phyloP scores from a whole-genome alignment of 2,888 invertebrate species.

The Melinaea menophilus region DNA sequence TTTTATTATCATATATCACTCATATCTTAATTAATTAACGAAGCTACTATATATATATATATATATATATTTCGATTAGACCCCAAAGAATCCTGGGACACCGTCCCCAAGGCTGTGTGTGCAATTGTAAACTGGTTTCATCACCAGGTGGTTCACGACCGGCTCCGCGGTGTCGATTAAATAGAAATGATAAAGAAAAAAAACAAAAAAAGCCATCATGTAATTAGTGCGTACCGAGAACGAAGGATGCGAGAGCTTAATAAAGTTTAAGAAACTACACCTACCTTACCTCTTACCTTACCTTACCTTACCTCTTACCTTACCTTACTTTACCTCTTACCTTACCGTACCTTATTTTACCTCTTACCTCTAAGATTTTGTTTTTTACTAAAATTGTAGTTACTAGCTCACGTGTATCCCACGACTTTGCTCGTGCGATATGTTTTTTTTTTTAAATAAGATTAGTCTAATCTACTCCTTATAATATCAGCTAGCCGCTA shows the following conservation, averaged over 20 bases:
- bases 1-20: neutral
- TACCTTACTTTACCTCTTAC: too few species aligned
- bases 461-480: too few species aligned
- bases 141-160: slow-evolving; percentile 34
- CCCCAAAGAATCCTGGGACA: slow-evolving; percentile 16
- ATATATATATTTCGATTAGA: slow-evolving; percentile 16
- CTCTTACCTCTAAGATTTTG: too few species aligned
- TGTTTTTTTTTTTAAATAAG: too few species aligned
- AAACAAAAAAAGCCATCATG: slow-evolving; percentile 22
- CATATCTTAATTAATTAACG: neutral
- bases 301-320: too few species aligned
- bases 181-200: slow-evolving; percentile 10
- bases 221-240: slow-evolving; percentile 28
- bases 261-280: too few species aligned
- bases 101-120: slow-evolving; percentile 9
- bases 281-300: too few species aligned
- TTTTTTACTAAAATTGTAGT: too few species aligned
- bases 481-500: too few species aligned
- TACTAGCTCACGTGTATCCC: too few species aligned
- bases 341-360: too few species aligned
- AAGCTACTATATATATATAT: neutral
- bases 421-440: too few species aligned
- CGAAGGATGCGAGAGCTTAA: slow-evolving; percentile 6
- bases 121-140: slow-evolving; percentile 31
- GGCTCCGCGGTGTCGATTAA: slow-evolving; percentile 32